A percentile compares a stretch with the other conserved stretches of the same genome.
phyloP scores from a whole-genome alignment of 2,797 vertebrate genomes.

The Lithobates pipiens region DNA sequence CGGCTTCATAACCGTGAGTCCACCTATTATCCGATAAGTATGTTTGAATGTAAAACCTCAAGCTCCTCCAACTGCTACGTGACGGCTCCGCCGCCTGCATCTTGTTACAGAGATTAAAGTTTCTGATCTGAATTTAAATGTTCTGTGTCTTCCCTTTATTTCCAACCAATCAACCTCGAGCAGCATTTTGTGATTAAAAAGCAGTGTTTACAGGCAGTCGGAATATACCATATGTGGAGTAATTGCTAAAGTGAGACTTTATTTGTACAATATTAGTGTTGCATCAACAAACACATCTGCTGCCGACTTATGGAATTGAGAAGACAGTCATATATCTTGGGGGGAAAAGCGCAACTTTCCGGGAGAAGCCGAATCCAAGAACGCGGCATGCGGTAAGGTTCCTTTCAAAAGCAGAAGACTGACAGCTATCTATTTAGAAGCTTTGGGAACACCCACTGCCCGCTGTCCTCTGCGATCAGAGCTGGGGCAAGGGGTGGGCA shows the following conservation, averaged over 20 bases:
- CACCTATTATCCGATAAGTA: too few species aligned
- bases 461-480: too few species aligned
- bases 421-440: too few species aligned
- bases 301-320: conserved; percentile 28
- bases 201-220: conserved; percentile 20
- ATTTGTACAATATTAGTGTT: conserved; percentile 52
- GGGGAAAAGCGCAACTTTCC: neutral
- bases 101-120: neutral
- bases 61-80: neutral
- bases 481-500: too few species aligned
- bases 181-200: conserved; percentile 7
- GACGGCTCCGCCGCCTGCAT: neutral
- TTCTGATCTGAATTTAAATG: neutral
- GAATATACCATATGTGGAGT: conserved; percentile 37
- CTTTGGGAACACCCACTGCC: too few species aligned
- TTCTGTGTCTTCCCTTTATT: neutral
- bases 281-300: conserved; percentile 53
- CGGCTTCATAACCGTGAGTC: too few species aligned
- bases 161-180: neutral
- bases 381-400: too few species aligned
- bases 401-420: too few species aligned
- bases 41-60: neutral
- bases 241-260: conserved; percentile 33
- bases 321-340: neutral
- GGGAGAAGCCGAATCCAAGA: neutral